Percentiles rank a stretch among this genome's conserved stretches.
Conservation (phyloP, 2,113 vertebrate species). For the Pionites leucogaster region DNA sequence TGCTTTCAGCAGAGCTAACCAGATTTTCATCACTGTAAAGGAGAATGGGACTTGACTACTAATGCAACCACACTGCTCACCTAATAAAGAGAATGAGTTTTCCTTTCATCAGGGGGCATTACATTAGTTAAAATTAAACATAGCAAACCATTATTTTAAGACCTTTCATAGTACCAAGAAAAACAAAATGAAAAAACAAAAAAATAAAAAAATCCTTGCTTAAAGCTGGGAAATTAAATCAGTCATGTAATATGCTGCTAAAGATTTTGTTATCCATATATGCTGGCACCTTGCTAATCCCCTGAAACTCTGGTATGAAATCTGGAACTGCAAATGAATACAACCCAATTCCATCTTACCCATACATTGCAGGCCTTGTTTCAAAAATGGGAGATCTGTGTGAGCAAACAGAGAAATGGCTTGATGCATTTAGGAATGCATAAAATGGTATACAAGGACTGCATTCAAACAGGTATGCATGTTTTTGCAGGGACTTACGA, state of each 20-base stretch:
- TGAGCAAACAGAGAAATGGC: background rate
- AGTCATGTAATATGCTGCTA: background rate
- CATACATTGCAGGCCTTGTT: background rate
- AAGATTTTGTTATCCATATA: background rate
- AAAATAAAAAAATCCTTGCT: background rate
- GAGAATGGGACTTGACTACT: background rate
- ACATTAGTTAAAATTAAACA: conserved; percentile 8
- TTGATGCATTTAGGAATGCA: background rate
- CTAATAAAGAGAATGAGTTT: background rate
- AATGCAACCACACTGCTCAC: background rate
- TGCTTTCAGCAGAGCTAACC: background rate
- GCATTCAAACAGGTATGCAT: background rate
- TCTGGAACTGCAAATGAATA: background rate
- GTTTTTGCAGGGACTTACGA: background rate
- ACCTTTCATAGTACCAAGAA: background rate
- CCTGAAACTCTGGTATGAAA: background rate
- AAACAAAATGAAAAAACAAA: background rate
- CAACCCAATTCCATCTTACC: background rate
- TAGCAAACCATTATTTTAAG: background rate
- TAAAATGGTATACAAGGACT: background rate
- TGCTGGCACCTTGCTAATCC: background rate
- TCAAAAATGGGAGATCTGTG: background rate
- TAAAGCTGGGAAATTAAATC: background rate
- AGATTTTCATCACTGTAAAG: background rate
- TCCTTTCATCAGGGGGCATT: background rate